Evolutionary conservation across 2,888 invertebrate species (phyloP), one percentile per base, ranked within the genome.

Genomic region (Microctonus hyperodae): DNA sequence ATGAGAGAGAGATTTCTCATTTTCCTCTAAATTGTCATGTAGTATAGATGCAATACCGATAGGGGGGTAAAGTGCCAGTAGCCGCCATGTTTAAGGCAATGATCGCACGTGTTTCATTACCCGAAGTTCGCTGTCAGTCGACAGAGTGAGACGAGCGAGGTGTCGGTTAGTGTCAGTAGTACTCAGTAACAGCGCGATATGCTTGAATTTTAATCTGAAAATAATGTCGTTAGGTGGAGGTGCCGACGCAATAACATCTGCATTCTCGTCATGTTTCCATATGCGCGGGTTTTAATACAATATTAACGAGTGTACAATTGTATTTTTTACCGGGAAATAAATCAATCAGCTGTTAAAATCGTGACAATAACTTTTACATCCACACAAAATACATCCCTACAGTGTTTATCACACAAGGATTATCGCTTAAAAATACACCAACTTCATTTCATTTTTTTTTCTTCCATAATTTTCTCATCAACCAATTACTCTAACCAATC

Each of bases 81-180:
- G 73, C 73, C 58, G 74, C 75, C 74, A 76, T 77, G 75, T 75
- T 77, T 69, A 71, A 70, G 71, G 67, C 70, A 70, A 70, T 65
- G 72, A 70, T 72, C 74, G 73, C 76, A 74, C 75, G 75, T 74
- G 78, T 72, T 73, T 64, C 67, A 70, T 71, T 71, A 68, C 70
- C 64, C 64, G 62, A 58, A 51, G 72, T 65, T 67, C n/a, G 70
- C 72, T 73, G 73, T 73, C 72, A 73, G 73, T 73, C 72, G 72
- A 60, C 66, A 56, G 59, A 72, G 68, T 70, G 70, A n/a, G n/a
- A n/a, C n/a, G n/a, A n/a, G n/a, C 68, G 50, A 55, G 33, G 55
- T 55, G 55, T 55, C 55, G 55, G 55, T 28, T 25, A 33, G 50
- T 51, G 61, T 51, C 33, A 10, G 69, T 67, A 65, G n/a, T n/a